Base-by-base conservation (phyloP, 2,113 vertebrate genomes). In the Charadrius vociferus region DNA sequence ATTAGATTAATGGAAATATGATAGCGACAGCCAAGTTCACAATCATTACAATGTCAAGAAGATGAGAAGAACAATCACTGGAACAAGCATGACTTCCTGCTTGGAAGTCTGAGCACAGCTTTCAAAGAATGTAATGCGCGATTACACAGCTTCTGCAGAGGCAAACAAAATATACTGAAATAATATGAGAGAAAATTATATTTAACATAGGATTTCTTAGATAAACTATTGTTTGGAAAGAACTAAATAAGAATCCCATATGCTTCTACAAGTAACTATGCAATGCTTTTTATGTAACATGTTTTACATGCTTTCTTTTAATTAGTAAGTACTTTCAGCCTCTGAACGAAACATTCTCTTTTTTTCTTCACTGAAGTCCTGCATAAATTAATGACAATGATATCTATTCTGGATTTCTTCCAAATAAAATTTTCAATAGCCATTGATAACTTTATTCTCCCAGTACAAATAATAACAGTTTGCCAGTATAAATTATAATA, bases 1-100 rank as follows among this genome's bases (percentile, higher is more conserved):
- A 86, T 81, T 91, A 96, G 59, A 92, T 80, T 93, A 97, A 95
- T 62, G 80, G 65, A 95, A 97, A 95, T 71, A 84, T 14, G 78
- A 89, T 23, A 74, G 61, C 34, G 94, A 94, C 75, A 93, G 39
- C 74, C 75, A 93, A 95, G 81, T 82, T 66, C 55, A 89, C 37
- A 91, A 66, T 83, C 84, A 93, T 85, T 92, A 89, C 65, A 92
- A 81, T 41, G 71, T 63, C 66, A 80, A 61, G 49, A 96, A 74
- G 34, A 47, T 63, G 55, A 85, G 82, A 95, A 92, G 52, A 80
- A 90, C 78, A 93, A 94, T 86, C 74, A 79, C 39, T 93, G 82
- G 92, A 71, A 89, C 9, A 92, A 74, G 55, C 62, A 65, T 9
- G 10, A 66, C 27, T 92, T 96, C 74, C 53, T 91, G 47, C 71